These are phyloP conservation scores for Cotesia typhae DNA, from an alignment of 1,140 invertebrate genomes.

Conservation along the genomic window DNA sequence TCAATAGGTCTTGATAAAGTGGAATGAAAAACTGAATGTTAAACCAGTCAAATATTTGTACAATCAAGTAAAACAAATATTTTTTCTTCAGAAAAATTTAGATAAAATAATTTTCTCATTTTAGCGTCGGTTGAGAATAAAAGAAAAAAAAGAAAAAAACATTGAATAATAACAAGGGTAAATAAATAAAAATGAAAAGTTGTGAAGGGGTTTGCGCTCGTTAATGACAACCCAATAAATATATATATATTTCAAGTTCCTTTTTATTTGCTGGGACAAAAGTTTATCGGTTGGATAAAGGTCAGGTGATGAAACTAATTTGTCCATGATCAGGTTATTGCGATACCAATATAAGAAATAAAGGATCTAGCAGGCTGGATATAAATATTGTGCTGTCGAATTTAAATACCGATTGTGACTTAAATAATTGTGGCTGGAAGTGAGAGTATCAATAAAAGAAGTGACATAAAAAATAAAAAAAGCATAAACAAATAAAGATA, in stretches of 20 bases:
- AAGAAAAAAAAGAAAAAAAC: slow-evolving; percentile 10
- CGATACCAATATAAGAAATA: slow-evolving; percentile 25
- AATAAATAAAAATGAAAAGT: slow-evolving; percentile 28
- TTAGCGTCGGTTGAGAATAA: background rate
- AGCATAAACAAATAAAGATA: background rate
- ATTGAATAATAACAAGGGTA: background rate
- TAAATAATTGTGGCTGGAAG: slow-evolving; percentile 16
- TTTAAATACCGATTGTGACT: slow-evolving; percentile 16
- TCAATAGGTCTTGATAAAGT: too few species aligned
- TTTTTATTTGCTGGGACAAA: slow-evolving; percentile 25
- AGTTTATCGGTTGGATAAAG: slow-evolving; percentile 17
- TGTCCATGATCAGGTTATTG: slow-evolving; percentile 27
- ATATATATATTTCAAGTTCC: slow-evolving; percentile 7
- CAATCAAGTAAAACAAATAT: too few species aligned
- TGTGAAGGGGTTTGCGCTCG: slow-evolving; percentile 37
- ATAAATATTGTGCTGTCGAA: background rate
- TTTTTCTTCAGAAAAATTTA: background rate
- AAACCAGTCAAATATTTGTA: too few species aligned
- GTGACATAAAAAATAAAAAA: background rate
- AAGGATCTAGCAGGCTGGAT: background rate
- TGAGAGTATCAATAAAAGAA: background rate
- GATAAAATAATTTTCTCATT: background rate
- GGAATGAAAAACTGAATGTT: too few species aligned
- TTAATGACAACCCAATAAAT: slow-evolving; percentile 38
- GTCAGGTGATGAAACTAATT: slow-evolving; percentile 17